Evolutionary conservation across 1,140 invertebrate species (phyloP).

Genomic region (Amphibalanus amphitrite): DNA sequence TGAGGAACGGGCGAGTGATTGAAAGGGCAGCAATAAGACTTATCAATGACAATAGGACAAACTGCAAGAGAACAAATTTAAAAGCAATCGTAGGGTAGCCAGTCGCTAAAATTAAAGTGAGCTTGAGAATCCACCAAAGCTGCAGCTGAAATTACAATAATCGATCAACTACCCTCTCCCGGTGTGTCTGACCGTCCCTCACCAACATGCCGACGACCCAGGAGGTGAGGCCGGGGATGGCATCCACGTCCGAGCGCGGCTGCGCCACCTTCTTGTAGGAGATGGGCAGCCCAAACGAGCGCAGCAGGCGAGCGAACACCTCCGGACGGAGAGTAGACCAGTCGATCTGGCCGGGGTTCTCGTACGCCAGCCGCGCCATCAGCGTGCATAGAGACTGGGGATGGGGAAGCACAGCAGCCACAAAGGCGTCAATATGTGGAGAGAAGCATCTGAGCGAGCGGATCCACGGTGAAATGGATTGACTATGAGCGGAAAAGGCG

Average conservation of each 20-base stretch:
- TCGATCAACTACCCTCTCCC: too few species aligned
- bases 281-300: constrained; percentile 60
- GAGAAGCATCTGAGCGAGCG: constrained; percentile 50
- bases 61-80: too few species aligned
- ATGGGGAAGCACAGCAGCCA: constrained; percentile 39
- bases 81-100: too few species aligned
- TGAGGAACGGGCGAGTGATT: too few species aligned
- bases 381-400: constrained; percentile 47
- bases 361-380: constrained; percentile 48
- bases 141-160: too few species aligned
- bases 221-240: constrained; percentile 37
- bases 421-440: too few species aligned
- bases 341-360: constrained; percentile 67
- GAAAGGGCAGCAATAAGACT: too few species aligned
- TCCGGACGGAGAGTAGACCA: constrained; percentile 65
- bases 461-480: too few species aligned
- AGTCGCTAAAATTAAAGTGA: too few species aligned
- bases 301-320: constrained; percentile 62
- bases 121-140: too few species aligned
- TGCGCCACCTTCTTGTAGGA: constrained; percentile 39
- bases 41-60: too few species aligned
- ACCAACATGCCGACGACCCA: constrained; percentile 41
- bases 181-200: constrained; percentile 37
- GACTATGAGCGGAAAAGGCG: constrained; percentile 51
- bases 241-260: constrained; percentile 20